Conservation (phyloP, 2,888 invertebrate genomes). For the Plusia festucae region DNA sequence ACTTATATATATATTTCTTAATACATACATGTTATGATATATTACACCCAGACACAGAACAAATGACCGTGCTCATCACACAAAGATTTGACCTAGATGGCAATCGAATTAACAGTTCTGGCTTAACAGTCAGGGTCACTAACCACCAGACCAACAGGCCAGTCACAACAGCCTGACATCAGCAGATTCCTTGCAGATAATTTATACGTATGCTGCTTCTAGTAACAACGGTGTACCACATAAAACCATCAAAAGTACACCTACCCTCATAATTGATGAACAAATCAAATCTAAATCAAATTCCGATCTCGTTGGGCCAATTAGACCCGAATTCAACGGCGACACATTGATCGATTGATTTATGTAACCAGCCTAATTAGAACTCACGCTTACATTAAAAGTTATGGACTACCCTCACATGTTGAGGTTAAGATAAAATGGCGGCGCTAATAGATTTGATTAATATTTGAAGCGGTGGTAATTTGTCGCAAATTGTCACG, state of each 20-base stretch:
- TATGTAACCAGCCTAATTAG: conserved; percentile 53
- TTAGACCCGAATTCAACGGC: conserved; percentile 56
- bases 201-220: background rate
- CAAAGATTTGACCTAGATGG: too few species aligned
- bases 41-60: too few species aligned
- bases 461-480: conserved; percentile 57
- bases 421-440: conserved; percentile 31
- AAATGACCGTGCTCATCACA: too few species aligned
- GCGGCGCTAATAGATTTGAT: conserved; percentile 50
- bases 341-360: conserved; percentile 64
- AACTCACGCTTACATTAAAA: conserved; percentile 42
- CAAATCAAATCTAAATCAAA: conserved; percentile 60
- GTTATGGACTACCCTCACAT: conserved; percentile 2
- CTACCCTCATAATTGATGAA: conserved; percentile 41
- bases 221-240: background rate
- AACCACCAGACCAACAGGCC: too few species aligned
- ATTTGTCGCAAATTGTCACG: conserved; percentile 55
- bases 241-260: conserved; percentile 31
- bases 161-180: too few species aligned
- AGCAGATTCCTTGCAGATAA: too few species aligned
- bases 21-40: too few species aligned
- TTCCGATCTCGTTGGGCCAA: conserved; percentile 58
- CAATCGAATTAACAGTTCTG: too few species aligned
- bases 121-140: too few species aligned
- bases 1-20: too few species aligned